phyloP scores from a whole-genome alignment of 2,888 invertebrate genomes.

The Melieria picta region DNA sequence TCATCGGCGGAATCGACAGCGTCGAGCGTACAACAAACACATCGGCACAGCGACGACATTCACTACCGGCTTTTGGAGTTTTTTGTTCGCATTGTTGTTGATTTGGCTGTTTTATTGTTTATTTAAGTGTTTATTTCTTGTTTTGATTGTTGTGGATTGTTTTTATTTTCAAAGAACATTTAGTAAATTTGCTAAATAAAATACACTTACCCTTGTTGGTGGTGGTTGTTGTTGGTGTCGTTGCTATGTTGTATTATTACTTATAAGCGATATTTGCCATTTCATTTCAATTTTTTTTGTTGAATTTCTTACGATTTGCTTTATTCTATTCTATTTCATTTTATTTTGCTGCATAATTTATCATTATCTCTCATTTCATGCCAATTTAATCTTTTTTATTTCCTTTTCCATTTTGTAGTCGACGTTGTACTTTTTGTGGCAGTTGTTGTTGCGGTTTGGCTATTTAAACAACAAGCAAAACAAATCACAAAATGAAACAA shows the following conservation, averaged over 20 bases:
- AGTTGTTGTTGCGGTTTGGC: neutral
- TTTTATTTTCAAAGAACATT: neutral
- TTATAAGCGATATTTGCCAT: no score
- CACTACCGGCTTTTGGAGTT: neutral
- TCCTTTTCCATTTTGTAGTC: neutral
- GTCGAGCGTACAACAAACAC: no score
- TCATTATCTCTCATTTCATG: slow-evolving; percentile 10
- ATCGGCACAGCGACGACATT: neutral
- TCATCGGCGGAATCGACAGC: neutral
- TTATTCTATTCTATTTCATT: slow-evolving; percentile 12
- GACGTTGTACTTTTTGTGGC: slow-evolving; percentile 1
- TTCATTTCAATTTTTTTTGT: neutral
- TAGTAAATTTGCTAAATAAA: slow-evolving; percentile 1
- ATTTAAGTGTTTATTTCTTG: neutral
- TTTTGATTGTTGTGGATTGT: neutral
- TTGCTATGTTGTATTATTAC: no score
- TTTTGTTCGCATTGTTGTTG: neutral
- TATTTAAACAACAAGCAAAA: neutral
- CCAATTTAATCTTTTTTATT: neutral
- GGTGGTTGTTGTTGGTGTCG: neutral
- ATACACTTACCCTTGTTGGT: neutral
- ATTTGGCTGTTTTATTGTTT: neutral
- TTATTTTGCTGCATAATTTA: slow-evolving; percentile 24
- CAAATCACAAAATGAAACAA: neutral
- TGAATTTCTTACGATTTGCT: neutral